These are phyloP conservation scores for Frankliniella fusca DNA, from an alignment of 2,888 invertebrate species.

Conservation along the genomic window DNA sequence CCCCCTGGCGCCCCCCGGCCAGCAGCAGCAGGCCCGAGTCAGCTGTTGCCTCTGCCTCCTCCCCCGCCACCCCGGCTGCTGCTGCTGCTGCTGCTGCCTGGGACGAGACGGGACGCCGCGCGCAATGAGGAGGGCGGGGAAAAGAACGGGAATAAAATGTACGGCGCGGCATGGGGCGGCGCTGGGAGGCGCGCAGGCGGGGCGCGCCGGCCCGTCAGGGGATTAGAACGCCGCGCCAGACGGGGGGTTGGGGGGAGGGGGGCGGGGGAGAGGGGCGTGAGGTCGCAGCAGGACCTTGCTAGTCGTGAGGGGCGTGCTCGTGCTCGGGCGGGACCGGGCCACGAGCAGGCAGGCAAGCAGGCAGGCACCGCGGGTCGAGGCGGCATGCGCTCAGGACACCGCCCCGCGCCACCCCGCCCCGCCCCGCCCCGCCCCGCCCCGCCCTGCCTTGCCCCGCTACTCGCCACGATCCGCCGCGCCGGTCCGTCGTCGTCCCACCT, in stretches of 20 bases:
- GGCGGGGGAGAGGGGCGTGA: neutral
- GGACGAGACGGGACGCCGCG: neutral
- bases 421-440: neutral
- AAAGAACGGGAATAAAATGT: neutral
- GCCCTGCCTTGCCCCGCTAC: neutral
- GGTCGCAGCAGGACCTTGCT: neutral
- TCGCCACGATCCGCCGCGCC: neutral
- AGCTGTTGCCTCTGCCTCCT: neutral
- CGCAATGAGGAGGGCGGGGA: neutral
- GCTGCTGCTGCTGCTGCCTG: too few relatives aligned
- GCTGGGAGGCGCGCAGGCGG: neutral
- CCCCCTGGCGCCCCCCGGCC: too few relatives aligned
- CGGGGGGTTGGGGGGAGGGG: neutral
- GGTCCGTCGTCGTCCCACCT: neutral
- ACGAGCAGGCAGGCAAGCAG: neutral
- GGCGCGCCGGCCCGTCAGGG: too few relatives aligned
- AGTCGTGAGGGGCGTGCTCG: constrained; percentile 1
- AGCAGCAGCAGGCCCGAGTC: neutral
- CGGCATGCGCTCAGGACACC: neutral
- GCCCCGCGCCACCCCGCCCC: neutral
- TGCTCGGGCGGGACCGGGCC: neutral
- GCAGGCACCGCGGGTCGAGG: neutral
- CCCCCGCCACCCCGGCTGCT: too few relatives aligned
- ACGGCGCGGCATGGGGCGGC: neutral
- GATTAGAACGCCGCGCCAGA: too few relatives aligned